phyloP scores from a whole-genome alignment of 2,888 invertebrate species.

The Himalopsyche kuldschensis region DNA sequence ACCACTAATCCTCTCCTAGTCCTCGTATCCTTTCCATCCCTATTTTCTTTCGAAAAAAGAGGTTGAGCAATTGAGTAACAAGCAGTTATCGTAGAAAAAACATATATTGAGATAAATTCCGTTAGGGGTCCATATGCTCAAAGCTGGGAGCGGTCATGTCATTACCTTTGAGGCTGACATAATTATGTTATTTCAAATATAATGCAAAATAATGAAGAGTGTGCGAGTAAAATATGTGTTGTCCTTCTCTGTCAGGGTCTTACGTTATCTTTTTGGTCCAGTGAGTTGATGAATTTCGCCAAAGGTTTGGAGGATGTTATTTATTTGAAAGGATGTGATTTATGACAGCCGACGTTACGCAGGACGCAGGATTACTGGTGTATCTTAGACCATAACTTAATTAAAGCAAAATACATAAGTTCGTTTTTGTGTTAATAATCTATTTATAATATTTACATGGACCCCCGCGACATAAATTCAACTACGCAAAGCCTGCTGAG shows the following conservation, averaged over 20 bases:
- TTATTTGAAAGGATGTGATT: conserved; percentile 14
- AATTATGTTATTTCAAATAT: not conserved
- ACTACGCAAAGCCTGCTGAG: too few relatives aligned
- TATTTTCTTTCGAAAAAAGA: too few relatives aligned
- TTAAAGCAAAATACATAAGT: not conserved
- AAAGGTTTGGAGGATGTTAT: not conserved
- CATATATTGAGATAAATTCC: too few relatives aligned
- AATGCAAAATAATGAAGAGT: not conserved
- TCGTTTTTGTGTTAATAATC: not conserved
- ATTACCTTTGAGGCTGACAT: too few relatives aligned
- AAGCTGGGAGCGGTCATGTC: too few relatives aligned
- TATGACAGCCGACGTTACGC: not conserved
- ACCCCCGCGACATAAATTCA: too few relatives aligned
- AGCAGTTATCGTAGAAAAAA: too few relatives aligned
- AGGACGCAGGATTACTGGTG: not conserved
- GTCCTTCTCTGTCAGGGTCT: not conserved
- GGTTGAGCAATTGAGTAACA: too few relatives aligned
- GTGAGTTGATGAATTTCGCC: conserved; percentile 35
- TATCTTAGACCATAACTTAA: not conserved
- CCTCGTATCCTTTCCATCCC: too few relatives aligned
- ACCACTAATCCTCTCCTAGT: too few relatives aligned
- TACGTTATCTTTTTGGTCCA: conserved; percentile 33
- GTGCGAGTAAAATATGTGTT: not conserved
- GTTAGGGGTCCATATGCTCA: too few relatives aligned
- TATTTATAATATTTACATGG: too few relatives aligned